Conservation (phyloP, 64 coral and sea anemone genomes). For the Montipora sp. region DNA sequence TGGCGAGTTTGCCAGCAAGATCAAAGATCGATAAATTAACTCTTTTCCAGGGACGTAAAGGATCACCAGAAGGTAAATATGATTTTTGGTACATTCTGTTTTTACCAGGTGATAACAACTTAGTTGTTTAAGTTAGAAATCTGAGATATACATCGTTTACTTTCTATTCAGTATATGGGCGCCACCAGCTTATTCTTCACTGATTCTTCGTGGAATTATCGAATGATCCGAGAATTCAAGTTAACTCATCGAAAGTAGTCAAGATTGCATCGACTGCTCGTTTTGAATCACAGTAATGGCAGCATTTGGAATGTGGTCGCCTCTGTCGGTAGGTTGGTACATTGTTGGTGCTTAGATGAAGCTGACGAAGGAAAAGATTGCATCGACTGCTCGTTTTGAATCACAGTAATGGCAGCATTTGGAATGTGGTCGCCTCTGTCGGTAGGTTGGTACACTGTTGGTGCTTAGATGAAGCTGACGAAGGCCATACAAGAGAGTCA, state of each 20-base stretch:
- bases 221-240: not conserved
- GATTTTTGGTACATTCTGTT: not conserved
- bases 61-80: not conserved
- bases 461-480: not conserved
- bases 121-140: not conserved
- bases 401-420: not conserved
- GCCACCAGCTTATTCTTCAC: not conserved
- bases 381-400: not conserved
- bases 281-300: not conserved
- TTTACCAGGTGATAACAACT: not conserved
- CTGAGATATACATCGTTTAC: not conserved
- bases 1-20: not conserved
- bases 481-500: not conserved
- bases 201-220: not conserved
- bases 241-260: not conserved
- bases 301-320: not conserved
- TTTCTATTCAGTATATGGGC: not conserved
- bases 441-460: not conserved
- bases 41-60: not conserved
- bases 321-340: not conserved
- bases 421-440: not conserved
- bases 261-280: not conserved
- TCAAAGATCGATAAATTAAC: not conserved
- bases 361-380: not conserved
- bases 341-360: not conserved